Percentiles rank a stretch among this genome's conserved stretches.
These are phyloP conservation scores for Grammomys dolichurus DNA, from an alignment of 2,113 vertebrate species.

Conservation along the genomic window DNA sequence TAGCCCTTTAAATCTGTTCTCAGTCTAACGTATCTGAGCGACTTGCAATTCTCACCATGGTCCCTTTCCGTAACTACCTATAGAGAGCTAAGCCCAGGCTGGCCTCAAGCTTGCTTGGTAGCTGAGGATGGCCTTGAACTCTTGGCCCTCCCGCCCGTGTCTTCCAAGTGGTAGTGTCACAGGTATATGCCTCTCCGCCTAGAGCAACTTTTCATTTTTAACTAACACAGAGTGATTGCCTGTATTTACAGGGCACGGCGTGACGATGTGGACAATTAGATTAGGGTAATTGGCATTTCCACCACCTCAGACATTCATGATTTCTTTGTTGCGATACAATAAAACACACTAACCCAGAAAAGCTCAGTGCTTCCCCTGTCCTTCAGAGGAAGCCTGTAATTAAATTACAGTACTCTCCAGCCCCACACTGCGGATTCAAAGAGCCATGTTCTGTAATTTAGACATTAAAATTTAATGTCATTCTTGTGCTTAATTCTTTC, in stretches of 20 bases:
- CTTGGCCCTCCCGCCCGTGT: no score
- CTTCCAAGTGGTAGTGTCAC: fast-evolving
- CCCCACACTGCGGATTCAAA: background rate
- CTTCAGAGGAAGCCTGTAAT: background rate
- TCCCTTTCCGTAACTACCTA: no score
- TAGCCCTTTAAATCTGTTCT: background rate
- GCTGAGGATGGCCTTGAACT: background rate
- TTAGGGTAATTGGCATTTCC: background rate
- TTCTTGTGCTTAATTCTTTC: slow-evolving; percentile 2
- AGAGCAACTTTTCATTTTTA: background rate
- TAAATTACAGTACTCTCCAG: background rate
- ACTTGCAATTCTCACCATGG: background rate
- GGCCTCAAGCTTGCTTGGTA: no score
- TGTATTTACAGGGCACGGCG: background rate
- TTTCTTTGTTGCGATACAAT: background rate
- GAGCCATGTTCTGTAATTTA: background rate
- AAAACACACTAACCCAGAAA: background rate
- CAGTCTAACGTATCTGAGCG: no score
- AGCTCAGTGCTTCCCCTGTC: background rate
- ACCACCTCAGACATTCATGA: background rate
- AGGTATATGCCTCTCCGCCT: background rate
- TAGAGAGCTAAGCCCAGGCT: background rate
- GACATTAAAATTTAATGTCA: background rate
- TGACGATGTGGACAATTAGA: background rate
- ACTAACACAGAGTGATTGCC: background rate